Evolutionary conservation across 2,797 vertebrate species (phyloP), one percentile per base, ranked within the genome.

Genomic region (Tachyglossus aculeatus): DNA sequence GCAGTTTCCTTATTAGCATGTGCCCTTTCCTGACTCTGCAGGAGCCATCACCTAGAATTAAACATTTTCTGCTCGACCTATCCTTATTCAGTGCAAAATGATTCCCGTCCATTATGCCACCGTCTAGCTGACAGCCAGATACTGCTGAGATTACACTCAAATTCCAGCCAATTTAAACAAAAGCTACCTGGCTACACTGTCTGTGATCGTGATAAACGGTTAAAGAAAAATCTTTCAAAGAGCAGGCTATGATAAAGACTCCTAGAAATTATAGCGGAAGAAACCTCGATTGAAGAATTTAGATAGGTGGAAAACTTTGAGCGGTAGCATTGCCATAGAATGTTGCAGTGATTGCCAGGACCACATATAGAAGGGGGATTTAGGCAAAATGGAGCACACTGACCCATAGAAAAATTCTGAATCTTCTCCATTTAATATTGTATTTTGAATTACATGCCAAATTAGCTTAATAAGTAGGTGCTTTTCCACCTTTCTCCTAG

Each of bases 21-120:
- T 91, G 92, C 83, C 91, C 91, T 94, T 93, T 95, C 90, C 90
- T 94, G 91, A 90, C 94, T 94, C 91, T 89, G 94, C 93, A 94
- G 91, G 93, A 94, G 93, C 94, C 93, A 95, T 96, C 96, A 94
- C 91, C 90, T 89, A 91, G 94, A 94, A 96, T 97, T 95, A 96
- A 95, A 92, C 87, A 87, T 87, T 92, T 93, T 90, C 86, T 89
- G 84, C 86, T 85, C 93, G 89, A 88, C 85, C 90, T 93, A 93
- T 94, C 90, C 90, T 91, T 90, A 89, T 87, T 91, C 85, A 88
- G 89, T 93, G 87, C 92, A 95, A 93, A 95, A 94, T 94, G 89
- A 96, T 96, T 95, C 95, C 83, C 91, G 89, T 94, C 95, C 91
- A 93, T 95, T 94, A 94, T 78, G 74, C 88, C 83, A 91, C 77